These are phyloP conservation scores for Elysia chlorotica DNA, from an alignment of 1,140 invertebrate species.

Conservation along the genomic window DNA sequence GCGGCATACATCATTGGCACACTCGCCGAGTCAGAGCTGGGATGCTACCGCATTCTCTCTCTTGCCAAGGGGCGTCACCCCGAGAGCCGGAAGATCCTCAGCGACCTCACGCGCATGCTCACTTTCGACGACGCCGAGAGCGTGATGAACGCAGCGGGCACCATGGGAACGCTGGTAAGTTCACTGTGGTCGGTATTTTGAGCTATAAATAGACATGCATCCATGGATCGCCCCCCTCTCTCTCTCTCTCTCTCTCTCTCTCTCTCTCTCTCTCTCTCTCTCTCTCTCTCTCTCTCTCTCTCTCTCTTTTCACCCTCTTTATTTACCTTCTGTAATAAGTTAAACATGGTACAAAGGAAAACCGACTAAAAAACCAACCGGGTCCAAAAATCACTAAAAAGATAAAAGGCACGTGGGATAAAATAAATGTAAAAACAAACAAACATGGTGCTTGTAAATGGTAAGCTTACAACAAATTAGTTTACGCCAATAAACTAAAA, in stretches of 20 bases:
- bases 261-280: not conserved
- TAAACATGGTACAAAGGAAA: too few relatives aligned
- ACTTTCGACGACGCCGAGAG: constrained; percentile 59
- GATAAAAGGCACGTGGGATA: too few relatives aligned
- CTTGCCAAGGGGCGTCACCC: constrained; percentile 41
- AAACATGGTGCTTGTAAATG: not conserved
- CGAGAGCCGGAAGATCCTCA: constrained; percentile 45
- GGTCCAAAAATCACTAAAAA: too few relatives aligned
- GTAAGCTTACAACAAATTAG: too few relatives aligned
- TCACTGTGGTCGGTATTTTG: not conserved
- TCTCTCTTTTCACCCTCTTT: not conserved
- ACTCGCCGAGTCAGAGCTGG: constrained; percentile 57
- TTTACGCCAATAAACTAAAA: too few relatives aligned
- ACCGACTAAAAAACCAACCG: too few relatives aligned
- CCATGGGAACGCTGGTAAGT: constrained; percentile 60
- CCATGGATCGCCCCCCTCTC: not conserved
- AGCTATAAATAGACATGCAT: too few relatives aligned
- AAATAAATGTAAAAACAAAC: not conserved
- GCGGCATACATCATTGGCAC: constrained; percentile 61
- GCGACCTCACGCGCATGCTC: constrained; percentile 56
- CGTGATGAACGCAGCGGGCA: constrained; percentile 63
- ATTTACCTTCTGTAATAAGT: not conserved
- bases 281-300: not conserved
- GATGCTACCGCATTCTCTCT: constrained; percentile 49
- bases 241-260: not conserved